These are phyloP conservation scores for Ctenopoma kingsleyae DNA, from an alignment of 2,797 vertebrate species.

Conservation along the genomic window DNA sequence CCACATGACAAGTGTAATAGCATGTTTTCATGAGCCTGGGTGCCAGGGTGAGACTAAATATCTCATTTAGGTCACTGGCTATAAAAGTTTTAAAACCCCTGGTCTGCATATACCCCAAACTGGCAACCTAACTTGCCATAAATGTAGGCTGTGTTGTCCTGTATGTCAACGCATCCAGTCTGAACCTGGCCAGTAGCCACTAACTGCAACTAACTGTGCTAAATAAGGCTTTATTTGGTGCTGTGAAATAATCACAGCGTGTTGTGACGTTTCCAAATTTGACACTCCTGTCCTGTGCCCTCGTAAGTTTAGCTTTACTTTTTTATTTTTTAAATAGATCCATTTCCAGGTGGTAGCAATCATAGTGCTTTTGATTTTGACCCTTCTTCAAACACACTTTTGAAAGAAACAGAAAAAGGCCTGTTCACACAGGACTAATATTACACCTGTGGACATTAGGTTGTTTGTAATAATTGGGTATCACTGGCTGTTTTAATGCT, in stretches of 20 bases:
- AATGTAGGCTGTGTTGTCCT: conserved; percentile 71
- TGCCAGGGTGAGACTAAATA: conserved; percentile 78
- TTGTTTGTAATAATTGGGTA: conserved; percentile 36
- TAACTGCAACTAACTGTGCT: conserved; percentile 35
- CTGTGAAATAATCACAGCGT: conserved; percentile 52
- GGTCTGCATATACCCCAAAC: conserved; percentile 71
- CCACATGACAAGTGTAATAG: conserved; percentile 79
- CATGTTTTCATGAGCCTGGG: conserved; percentile 68
- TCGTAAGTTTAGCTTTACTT: conserved; percentile 3
- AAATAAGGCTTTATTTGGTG: conserved; percentile 48
- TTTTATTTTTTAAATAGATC: conserved; percentile 22
- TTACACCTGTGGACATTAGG: conserved; percentile 34
- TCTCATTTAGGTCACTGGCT: conserved; percentile 77
- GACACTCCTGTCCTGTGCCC: conserved; percentile 5
- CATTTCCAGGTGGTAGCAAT: conserved; percentile 25
- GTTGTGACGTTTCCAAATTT: conserved; percentile 32
- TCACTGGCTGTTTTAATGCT: conserved; percentile 41
- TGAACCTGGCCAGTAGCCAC: conserved; percentile 59
- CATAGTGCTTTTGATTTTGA: conserved; percentile 10
- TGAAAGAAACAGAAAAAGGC: conserved; percentile 42
- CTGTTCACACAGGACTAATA: conserved; percentile 20
- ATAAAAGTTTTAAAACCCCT: conserved; percentile 76
- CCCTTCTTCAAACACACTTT: conserved; percentile 20
- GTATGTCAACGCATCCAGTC: conserved; percentile 70
- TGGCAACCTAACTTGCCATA: conserved; percentile 65